phyloP scores from a whole-genome alignment of 2,113 vertebrate species.

The Coregonus clupeaformis region DNA sequence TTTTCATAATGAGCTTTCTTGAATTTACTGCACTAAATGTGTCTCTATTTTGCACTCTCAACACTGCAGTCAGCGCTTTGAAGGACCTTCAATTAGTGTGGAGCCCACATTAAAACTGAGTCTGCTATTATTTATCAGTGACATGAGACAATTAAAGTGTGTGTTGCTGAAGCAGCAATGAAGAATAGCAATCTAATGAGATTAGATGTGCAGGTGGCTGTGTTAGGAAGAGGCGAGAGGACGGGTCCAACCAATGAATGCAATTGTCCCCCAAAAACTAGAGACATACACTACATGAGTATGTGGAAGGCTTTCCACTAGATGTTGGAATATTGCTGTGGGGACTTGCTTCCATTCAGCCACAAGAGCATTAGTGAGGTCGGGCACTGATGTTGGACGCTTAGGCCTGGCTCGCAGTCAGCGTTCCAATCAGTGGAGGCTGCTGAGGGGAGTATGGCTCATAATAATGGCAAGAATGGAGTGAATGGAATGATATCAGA shows the following conservation, averaged over 20 bases:
- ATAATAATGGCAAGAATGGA: too few relatives aligned
- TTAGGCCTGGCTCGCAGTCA: too few relatives aligned
- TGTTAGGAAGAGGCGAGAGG: neutral
- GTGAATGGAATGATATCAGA: too few relatives aligned
- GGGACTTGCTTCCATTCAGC: too few relatives aligned
- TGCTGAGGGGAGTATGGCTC: too few relatives aligned
- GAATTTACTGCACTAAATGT: slow-evolving; percentile 51
- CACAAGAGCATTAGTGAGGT: too few relatives aligned
- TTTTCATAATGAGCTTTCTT: slow-evolving; percentile 28
- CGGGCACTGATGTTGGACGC: too few relatives aligned
- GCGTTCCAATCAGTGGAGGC: too few relatives aligned
- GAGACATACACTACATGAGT: neutral
- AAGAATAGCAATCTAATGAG: slow-evolving; percentile 48
- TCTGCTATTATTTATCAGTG: slow-evolving; percentile 59
- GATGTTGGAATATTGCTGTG: too few relatives aligned
- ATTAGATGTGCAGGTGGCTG: slow-evolving; percentile 18
- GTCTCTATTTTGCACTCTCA: slow-evolving; percentile 45
- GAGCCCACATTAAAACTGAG: slow-evolving; percentile 46
- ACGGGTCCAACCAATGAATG: neutral
- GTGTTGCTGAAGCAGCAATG: slow-evolving; percentile 56
- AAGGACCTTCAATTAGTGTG: slow-evolving; percentile 60
- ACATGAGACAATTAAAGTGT: slow-evolving; percentile 58
- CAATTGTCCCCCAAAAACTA: slow-evolving; percentile 14
- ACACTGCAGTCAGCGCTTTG: slow-evolving; percentile 65
- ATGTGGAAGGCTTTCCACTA: too few relatives aligned